phyloP scores from a whole-genome alignment of 2,888 invertebrate genomes.

The Cactoblastis cactorum region DNA sequence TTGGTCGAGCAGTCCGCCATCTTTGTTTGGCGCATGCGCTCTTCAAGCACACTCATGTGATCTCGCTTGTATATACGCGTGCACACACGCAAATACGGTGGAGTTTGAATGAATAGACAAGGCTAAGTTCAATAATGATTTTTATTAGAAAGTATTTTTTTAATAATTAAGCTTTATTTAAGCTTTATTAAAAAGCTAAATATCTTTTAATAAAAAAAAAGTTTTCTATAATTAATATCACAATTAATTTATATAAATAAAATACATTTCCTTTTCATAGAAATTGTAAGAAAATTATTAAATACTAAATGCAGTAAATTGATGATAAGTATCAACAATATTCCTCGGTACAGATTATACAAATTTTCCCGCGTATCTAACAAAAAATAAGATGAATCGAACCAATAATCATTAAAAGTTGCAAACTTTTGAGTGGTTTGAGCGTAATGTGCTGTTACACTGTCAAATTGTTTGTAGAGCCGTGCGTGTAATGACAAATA shows the following conservation, averaged over 20 bases:
- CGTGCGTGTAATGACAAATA: slow-evolving; percentile 50
- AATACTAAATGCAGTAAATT: too few relatives aligned
- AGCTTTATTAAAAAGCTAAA: neutral
- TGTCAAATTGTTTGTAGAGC: slow-evolving; percentile 51
- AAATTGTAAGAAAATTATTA: too few relatives aligned
- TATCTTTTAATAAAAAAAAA: too few relatives aligned
- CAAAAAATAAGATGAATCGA: neutral
- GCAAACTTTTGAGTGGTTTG: slow-evolving; percentile 34
- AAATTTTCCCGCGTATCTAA: too few relatives aligned
- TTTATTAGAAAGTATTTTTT: neutral
- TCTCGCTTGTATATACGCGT: slow-evolving; percentile 23
- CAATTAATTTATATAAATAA: too few relatives aligned
- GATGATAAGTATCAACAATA: too few relatives aligned
- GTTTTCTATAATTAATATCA: too few relatives aligned
- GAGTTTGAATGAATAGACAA: neutral
- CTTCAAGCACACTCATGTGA: slow-evolving; percentile 54
- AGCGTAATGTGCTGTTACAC: slow-evolving; percentile 41
- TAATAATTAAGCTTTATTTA: neutral
- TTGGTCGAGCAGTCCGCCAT: slow-evolving; percentile 68
- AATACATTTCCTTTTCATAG: too few relatives aligned
- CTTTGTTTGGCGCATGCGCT: slow-evolving; percentile 71
- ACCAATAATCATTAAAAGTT: slow-evolving; percentile 44
- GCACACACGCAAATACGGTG: slow-evolving; percentile 1
- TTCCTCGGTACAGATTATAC: too few relatives aligned
- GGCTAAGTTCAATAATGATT: neutral